Evolutionary conservation across 2,797 vertebrate species (phyloP).

Genomic region (Trematomus bernacchii): DNA sequence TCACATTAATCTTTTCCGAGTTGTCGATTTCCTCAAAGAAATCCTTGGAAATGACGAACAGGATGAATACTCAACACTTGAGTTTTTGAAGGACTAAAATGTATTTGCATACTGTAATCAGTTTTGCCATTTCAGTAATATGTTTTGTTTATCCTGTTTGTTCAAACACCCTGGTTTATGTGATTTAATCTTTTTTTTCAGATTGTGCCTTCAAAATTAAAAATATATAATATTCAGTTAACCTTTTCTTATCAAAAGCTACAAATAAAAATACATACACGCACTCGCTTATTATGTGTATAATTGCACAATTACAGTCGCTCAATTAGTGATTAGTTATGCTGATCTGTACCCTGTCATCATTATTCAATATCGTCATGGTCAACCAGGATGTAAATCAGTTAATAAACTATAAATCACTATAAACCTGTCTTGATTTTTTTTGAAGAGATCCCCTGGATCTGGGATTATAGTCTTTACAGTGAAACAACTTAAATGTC

Average conservation of each 20-base stretch:
- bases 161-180: background rate
- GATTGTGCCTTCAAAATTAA: background rate
- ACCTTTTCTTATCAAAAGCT: background rate
- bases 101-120: background rate
- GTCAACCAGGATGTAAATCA: slow-evolving; percentile 2
- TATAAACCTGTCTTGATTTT: background rate
- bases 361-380: background rate
- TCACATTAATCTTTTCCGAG: slow-evolving; percentile 76
- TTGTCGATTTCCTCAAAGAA: slow-evolving; percentile 64
- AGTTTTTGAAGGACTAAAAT: slow-evolving; percentile 58
- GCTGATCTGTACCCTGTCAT: background rate
- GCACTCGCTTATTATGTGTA: background rate
- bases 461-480: no score
- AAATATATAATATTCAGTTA: background rate
- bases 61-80: slow-evolving; percentile 43
- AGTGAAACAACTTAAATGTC: background rate
- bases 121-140: background rate
- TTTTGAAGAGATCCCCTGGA: background rate
- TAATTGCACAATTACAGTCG: background rate
- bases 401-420: slow-evolving; percentile 13
- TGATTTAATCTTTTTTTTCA: background rate
- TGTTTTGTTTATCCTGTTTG: slow-evolving; percentile 4
- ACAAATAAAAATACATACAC: background rate
- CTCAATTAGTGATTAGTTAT: background rate
- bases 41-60: slow-evolving; percentile 45